Base-by-base conservation (phyloP, 1,140 invertebrate genomes). In the Anastrepha obliqua region DNA sequence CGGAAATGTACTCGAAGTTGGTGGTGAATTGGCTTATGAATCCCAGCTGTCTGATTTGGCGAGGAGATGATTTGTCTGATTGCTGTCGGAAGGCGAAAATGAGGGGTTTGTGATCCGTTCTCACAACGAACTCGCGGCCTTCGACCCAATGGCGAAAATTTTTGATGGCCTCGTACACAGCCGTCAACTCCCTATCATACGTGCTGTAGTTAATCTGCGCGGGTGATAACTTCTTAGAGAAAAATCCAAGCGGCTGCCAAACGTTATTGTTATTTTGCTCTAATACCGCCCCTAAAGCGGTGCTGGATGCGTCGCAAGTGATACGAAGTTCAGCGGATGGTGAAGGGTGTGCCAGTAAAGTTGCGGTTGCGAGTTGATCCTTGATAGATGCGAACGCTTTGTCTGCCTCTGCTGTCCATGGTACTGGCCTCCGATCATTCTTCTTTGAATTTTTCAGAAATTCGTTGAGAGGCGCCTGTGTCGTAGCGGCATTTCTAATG, bases 111-210 rank as follows among this genome's bases (percentile, higher is more conserved):
- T 93, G 93, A 87, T 93, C 91, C 0, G 92, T 93, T 85, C 88
- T 90, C 5, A 93, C 90, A 0, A 70, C 86, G 64, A 93, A 81
- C 7, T 42, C 17, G 47, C 74, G 74, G 47, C 74, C 74, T 17
- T 81, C 29, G n/a, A 86, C n/a, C 20, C 20, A 29, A 17, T 58
- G 6, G n/a, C 85, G 4, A 62, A 94, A 93, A 87, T 89, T 88
- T 87, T 90, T 89, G 0, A 93, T 87, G 0, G 90, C 88, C 13
- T 11, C 9, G 88, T 91, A 93, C 3, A 91, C 89, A 4, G 91
- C n/a, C n/a, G n/a, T 67, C 0, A 94, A 89, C 89, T 94, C 93
- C 5, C 93, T 70, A 89, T 94, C 91, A 87, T 93, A 94, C 0
- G 91, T 88, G 39, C 87, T 89, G 67, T 93, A 92, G 70, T 90